Percentiles rank a stretch among this genome's conserved stretches.
Conservation (phyloP, 2,888 invertebrate species). For the Idaea dimidiata region DNA sequence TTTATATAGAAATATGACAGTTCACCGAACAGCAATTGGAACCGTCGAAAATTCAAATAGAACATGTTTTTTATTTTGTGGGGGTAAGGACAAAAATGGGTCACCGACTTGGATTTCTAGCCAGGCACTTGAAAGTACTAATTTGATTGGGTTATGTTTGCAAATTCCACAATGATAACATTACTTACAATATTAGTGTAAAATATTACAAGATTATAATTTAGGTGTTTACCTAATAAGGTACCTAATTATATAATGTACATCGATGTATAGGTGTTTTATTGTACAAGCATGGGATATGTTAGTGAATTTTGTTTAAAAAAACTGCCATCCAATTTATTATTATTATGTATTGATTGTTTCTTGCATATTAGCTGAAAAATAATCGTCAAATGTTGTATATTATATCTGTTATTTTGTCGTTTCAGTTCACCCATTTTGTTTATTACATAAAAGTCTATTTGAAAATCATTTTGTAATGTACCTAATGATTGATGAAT, state of each 20-base stretch:
- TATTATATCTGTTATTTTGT: neutral
- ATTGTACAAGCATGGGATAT: neutral
- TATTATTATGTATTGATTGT: neutral
- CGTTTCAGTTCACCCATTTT: constrained; percentile 9
- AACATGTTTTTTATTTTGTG: no score
- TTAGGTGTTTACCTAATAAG: neutral
- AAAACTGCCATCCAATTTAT: neutral
- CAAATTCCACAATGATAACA: neutral
- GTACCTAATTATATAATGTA: neutral
- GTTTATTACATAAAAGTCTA: constrained; percentile 17
- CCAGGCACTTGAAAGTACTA: constrained; percentile 4
- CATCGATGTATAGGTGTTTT: neutral
- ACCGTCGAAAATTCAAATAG: no score
- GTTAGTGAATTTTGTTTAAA: neutral
- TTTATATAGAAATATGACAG: no score
- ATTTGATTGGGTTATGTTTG: constrained; percentile 10
- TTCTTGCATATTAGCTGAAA: neutral
- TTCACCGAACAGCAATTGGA: no score
- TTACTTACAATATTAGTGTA: neutral
- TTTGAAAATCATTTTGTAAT: constrained; percentile 34
- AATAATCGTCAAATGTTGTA: neutral
- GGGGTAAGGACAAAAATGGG: neutral
- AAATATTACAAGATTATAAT: neutral
- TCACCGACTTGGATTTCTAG: neutral
- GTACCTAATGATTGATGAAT: constrained; percentile 22